Conservation (phyloP, 2,888 invertebrate genomes). For the Rhopalosiphum nymphaeae region DNA sequence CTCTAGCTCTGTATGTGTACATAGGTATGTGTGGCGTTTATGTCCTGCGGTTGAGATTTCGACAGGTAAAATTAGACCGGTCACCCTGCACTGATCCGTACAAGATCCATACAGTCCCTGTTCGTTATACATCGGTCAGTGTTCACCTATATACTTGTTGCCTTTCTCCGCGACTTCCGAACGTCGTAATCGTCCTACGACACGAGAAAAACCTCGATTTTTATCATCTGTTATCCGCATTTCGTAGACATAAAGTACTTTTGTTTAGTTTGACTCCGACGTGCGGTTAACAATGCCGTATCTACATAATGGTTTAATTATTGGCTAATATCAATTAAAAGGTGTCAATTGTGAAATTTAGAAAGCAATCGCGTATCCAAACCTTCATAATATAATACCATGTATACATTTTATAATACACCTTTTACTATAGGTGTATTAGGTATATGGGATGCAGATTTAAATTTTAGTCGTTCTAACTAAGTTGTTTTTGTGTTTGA, state of each 20-base stretch:
- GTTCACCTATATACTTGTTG: slow-evolving; percentile 40
- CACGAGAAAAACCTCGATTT: background rate
- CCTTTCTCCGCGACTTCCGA: background rate
- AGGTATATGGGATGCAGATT: background rate
- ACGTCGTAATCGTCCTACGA: background rate
- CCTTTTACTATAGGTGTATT: background rate
- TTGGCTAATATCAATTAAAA: background rate
- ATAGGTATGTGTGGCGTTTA: background rate
- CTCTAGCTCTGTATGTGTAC: background rate
- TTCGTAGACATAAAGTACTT: background rate
- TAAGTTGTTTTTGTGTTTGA: background rate
- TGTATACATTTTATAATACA: background rate
- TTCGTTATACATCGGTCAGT: background rate
- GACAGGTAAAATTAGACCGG: slow-evolving; percentile 43
- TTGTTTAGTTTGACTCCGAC: background rate
- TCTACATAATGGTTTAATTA: background rate
- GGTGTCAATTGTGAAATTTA: background rate
- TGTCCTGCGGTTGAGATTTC: slow-evolving; percentile 10
- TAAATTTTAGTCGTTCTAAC: background rate
- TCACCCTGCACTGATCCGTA: background rate
- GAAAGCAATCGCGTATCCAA: background rate
- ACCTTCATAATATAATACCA: background rate
- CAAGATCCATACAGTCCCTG: background rate
- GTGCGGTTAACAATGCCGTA: background rate
- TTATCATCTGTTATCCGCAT: background rate